Conservation (phyloP, 2,888 invertebrate species). For the Proisotoma minuta region DNA sequence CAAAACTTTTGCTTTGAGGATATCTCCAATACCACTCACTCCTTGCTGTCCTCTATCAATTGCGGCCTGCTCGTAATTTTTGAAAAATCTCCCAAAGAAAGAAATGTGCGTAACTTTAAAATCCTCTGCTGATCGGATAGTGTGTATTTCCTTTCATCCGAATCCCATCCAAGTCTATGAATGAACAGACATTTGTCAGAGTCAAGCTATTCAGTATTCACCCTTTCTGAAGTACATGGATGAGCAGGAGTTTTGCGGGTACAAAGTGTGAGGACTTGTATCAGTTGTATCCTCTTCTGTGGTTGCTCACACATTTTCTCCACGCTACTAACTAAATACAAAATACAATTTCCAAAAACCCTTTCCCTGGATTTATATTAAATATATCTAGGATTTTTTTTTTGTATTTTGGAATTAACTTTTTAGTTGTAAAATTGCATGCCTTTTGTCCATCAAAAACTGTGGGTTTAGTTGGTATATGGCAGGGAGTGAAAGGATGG, state of each 20-base stretch:
- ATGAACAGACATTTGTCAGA: conserved; percentile 13
- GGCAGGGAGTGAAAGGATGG: background rate
- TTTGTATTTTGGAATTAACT: background rate
- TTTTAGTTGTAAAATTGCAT: background rate
- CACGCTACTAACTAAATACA: no score
- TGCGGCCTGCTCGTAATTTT: no score
- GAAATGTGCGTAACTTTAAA: no score
- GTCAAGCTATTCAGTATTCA: background rate
- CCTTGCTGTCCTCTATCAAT: no score
- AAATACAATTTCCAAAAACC: no score
- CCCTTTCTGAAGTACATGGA: background rate
- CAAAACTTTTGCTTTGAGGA: background rate
- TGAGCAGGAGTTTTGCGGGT: background rate
- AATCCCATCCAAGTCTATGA: background rate
- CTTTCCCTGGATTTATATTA: no score
- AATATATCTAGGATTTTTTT: no score
- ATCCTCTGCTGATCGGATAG: conserved; percentile 5
- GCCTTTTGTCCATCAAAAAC: background rate
- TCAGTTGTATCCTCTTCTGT: background rate
- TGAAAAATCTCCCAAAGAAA: no score
- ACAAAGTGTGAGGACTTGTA: no score
- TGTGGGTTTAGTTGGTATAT: background rate
- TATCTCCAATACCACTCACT: no score
- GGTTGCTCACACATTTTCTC: conserved; percentile 3
- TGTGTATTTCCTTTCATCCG: conserved; percentile 7